These are phyloP conservation scores for Myotis myotis DNA, from an alignment of 2,797 vertebrate genomes.

Conservation along the genomic window DNA sequence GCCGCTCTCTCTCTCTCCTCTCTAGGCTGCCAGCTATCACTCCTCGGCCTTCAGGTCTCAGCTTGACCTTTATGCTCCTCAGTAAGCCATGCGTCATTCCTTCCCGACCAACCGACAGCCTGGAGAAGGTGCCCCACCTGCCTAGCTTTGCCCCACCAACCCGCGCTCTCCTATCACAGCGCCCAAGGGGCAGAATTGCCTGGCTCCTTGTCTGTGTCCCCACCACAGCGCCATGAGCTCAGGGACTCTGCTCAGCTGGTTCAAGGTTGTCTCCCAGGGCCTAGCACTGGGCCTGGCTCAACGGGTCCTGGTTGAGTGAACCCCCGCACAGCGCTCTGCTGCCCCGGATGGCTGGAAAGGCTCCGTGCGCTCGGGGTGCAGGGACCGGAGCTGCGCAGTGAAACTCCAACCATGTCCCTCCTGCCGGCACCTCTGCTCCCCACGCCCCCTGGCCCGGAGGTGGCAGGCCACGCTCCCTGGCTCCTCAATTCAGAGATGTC, in stretches of 20 bases:
- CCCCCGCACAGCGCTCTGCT: accelerated
- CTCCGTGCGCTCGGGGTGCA: accelerated
- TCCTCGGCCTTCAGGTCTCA: not conserved
- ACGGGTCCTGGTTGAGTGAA: not conserved
- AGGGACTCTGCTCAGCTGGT: not conserved
- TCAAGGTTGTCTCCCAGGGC: not conserved
- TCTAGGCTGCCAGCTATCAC: not conserved
- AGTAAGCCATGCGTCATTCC: not conserved
- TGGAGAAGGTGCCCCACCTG: not conserved
- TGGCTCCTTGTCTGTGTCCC: not conserved
- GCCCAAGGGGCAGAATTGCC: not conserved
- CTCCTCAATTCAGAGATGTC: not conserved
- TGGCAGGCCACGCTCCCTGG: not conserved
- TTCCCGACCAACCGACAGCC: too few relatives aligned
- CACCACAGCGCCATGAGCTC: not conserved
- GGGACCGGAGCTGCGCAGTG: not conserved
- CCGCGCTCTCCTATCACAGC: accelerated
- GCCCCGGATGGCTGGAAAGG: not conserved
- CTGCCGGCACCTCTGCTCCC: not conserved
- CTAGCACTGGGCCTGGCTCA: not conserved
- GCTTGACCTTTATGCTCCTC: not conserved
- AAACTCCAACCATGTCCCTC: accelerated
- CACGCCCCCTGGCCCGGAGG: not conserved
- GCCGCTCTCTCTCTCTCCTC: not conserved
- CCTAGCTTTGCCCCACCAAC: too few relatives aligned